A percentile compares a stretch with the other conserved stretches of the same genome.
phyloP scores from a whole-genome alignment of 2,888 invertebrate species.

The Camponotus fellah region DNA sequence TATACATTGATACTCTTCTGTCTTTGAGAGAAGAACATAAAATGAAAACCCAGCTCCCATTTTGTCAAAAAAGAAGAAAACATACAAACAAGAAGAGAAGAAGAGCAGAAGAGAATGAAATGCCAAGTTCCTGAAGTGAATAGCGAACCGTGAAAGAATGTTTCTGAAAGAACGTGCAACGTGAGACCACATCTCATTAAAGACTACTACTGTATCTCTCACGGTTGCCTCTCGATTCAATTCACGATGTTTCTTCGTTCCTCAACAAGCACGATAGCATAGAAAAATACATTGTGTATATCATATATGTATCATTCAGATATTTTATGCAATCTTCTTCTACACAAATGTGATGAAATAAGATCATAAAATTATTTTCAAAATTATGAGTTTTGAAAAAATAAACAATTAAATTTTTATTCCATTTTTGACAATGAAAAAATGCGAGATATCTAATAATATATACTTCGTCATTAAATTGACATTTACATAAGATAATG shows the following conservation, averaged over 20 bases:
- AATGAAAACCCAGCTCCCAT: background rate
- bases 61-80: slow-evolving; percentile 20
- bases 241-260: slow-evolving; percentile 7
- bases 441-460: background rate
- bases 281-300: slow-evolving; percentile 13
- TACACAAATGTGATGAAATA: background rate
- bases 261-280: background rate
- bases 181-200: slow-evolving; percentile 24
- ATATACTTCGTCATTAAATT: background rate
- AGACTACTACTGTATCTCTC: background rate
- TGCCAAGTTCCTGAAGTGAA: slow-evolving; percentile 6
- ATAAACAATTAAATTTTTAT: background rate
- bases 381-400: background rate
- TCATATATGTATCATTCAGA: background rate
- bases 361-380: slow-evolving; percentile 5
- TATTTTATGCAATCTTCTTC: background rate
- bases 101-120: slow-evolving; percentile 10
- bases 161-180: slow-evolving; percentile 1
- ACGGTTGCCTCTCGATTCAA: slow-evolving; percentile 5
- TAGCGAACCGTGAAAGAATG: slow-evolving; percentile 18
- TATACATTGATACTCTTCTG: background rate
- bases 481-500: background rate
- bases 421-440: background rate
- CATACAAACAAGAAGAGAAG: background rate
- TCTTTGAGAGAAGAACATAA: background rate